Conservation (phyloP, 2,113 vertebrate genomes). For the Pteruthius melanotis region DNA sequence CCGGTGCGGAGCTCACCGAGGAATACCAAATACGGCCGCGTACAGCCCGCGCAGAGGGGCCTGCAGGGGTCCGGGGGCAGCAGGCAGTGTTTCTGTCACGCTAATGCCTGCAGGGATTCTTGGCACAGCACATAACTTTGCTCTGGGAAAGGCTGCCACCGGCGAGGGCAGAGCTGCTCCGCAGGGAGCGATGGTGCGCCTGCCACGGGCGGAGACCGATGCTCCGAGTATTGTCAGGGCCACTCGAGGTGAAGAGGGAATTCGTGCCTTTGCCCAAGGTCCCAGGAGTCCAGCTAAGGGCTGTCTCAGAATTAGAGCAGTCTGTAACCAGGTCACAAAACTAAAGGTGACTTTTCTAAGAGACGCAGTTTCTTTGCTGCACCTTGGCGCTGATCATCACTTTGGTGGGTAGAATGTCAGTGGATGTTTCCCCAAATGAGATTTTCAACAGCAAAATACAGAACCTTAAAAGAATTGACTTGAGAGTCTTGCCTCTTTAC, state of each 20-base stretch:
- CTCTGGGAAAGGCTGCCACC: background rate
- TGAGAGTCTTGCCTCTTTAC: background rate
- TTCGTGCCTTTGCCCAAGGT: background rate
- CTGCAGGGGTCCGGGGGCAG: background rate
- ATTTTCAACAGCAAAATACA: background rate
- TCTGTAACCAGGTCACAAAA: background rate
- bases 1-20: background rate
- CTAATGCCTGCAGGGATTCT: background rate
- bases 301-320: background rate
- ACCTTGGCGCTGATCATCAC: fast-evolving
- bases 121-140: background rate
- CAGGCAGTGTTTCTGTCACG: background rate
- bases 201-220: fast-evolving
- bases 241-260: no score
- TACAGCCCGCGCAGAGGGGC: background rate
- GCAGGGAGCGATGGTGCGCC: background rate
- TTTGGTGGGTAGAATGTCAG: background rate
- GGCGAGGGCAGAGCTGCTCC: background rate
- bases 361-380: background rate
- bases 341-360: background rate
- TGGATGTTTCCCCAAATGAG: background rate
- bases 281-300: background rate
- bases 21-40: background rate
- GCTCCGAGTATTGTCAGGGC: background rate
- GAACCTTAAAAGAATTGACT: background rate